Evolutionary conservation across 2,888 invertebrate species (phyloP), one percentile per base, ranked within the genome.

Genomic region (Oscheius myriophilus): DNA sequence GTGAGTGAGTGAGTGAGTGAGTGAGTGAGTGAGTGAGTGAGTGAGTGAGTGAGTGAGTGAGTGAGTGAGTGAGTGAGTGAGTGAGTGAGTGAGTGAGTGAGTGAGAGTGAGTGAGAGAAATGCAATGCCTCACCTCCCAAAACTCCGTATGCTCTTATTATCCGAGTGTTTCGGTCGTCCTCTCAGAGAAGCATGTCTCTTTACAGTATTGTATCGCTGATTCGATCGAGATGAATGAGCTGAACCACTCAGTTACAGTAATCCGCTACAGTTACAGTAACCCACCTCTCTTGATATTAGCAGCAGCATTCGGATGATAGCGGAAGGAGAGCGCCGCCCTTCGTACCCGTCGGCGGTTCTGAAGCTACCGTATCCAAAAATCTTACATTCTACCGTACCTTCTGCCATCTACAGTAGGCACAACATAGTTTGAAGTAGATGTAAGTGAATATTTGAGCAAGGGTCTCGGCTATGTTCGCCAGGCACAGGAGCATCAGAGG

Each of bases 401-500:
- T 80, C 64, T 86, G 83, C 86, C 86, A 87, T n/a, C 85, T 78
- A 67, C 87, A 87, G 59, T 84, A 86, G 26, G 85, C 85, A 72
- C 87, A 87, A 70, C 86, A 87, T 11, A 86, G 73, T 80, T 85
- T 88, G 71, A 87, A 86, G 79, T 89, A 89, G 71, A 88, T 84
- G 77, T 88, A 88, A 46, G 89, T 87, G 84, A 89, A 89, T 12
- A 89, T 85, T 82, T 84, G 88, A 4, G 89, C 89, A 71, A 89
- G 82, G 25, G 88, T 88, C 74, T 89, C 89, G n/a, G 89, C 89
- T 65, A 89, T 88, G 79, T 89, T 89, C 2, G 89, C 88, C 72
- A 89, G 82, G 73, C 88, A 89, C 33, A 89, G 81, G 63, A 89
- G 82, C 89, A 89, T 89, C 23, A 89, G 82, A 0, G 89, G 89